Percentiles rank a stretch among this genome's conserved stretches.
Conservation (phyloP, 1,140 invertebrate genomes). For the Listronotus bonariensis region DNA sequence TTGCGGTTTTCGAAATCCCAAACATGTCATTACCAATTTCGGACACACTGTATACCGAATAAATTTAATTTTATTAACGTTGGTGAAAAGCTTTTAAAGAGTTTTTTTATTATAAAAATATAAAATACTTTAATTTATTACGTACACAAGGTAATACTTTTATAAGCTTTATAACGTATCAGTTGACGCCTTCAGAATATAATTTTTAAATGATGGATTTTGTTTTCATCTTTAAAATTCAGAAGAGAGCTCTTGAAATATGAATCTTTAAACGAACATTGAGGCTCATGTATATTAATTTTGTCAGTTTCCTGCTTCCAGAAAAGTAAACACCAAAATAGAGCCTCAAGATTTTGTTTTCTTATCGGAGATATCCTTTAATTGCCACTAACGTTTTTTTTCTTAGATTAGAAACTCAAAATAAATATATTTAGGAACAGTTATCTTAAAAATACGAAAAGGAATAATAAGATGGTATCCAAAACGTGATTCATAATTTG, state of each 20-base stretch:
- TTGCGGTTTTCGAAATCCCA: too few species aligned
- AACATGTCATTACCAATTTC: too few species aligned
- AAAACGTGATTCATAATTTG: too few species aligned
- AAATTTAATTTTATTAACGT: too few species aligned
- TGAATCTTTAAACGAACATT: slow-evolving; percentile 26
- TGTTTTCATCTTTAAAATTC: slow-evolving; percentile 30
- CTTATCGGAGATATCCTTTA: slow-evolving; percentile 20
- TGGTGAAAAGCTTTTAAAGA: too few species aligned
- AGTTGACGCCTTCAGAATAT: slow-evolving; percentile 15
- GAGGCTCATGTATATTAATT: slow-evolving; percentile 34
- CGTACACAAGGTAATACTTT: slow-evolving; percentile 9
- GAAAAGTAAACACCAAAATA: slow-evolving; percentile 28
- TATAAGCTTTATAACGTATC: slow-evolving; percentile 9
- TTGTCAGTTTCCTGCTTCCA: slow-evolving; percentile 20
- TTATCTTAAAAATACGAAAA: too few species aligned
- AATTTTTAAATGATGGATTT: slow-evolving; percentile 25
- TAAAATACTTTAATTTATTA: too few species aligned
- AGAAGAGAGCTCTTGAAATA: slow-evolving; percentile 19
- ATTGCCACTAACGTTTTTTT: slow-evolving; percentile 22
- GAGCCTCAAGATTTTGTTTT: slow-evolving; percentile 16
- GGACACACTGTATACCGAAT: too few species aligned
- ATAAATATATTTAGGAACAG: background rate
- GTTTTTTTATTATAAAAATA: too few species aligned
- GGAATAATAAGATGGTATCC: too few species aligned
- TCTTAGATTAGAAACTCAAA: slow-evolving; percentile 6